Conservation (phyloP, 2,888 invertebrate genomes). For the Odontothrips loti region DNA sequence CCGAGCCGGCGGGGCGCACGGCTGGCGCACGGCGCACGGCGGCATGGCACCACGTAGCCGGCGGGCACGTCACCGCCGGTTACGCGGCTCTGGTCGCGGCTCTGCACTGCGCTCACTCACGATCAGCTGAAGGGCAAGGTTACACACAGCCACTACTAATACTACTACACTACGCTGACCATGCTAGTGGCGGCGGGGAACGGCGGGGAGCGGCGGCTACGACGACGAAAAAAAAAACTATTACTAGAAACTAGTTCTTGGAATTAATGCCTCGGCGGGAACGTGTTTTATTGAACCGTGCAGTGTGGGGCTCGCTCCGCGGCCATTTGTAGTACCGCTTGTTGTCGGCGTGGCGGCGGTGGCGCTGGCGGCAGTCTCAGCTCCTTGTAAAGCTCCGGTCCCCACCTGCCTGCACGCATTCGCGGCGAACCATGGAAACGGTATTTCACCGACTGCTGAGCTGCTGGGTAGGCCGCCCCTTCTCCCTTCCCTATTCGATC, state of each 20-base stretch:
- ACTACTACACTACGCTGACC: neutral
- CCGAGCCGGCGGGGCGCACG: no score
- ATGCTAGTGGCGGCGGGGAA: no score
- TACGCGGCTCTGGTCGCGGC: neutral
- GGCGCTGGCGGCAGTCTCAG: no score
- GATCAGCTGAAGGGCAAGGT: constrained; percentile 5
- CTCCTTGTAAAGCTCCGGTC: no score
- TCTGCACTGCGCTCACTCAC: neutral
- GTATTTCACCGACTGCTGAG: no score
- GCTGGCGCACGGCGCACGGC: no score
- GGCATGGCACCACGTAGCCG: no score
- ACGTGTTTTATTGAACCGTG: constrained; percentile 14
- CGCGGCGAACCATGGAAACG: no score
- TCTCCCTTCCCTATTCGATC: no score
- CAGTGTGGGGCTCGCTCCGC: neutral
- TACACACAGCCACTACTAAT: constrained; percentile 17
- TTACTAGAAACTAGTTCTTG: constrained; percentile 24
- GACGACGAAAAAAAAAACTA: constrained; percentile 14
- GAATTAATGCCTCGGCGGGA: constrained; percentile 4
- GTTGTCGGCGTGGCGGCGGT: neutral
- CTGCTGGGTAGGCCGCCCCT: no score
- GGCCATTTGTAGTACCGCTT: neutral
- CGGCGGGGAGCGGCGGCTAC: neutral
- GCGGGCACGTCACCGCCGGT: no score
- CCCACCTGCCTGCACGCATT: no score